phyloP scores from a whole-genome alignment of 2,113 vertebrate species.

The Epinephelus lanceolatus region DNA sequence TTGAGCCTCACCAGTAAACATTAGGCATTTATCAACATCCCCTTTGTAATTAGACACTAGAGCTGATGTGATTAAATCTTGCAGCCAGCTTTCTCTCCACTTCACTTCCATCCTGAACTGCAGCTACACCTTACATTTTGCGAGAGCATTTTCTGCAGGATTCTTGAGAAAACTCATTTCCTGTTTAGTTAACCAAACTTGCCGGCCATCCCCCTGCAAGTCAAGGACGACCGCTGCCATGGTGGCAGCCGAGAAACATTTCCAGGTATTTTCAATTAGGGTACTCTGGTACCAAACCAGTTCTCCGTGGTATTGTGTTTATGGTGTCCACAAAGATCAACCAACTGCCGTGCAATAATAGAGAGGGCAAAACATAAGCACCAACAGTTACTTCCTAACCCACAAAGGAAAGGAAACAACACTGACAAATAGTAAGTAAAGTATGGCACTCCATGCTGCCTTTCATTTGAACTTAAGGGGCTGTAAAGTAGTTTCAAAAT shows the following conservation, averaged over 20 bases:
- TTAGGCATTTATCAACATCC: constrained; percentile 52
- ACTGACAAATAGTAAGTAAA: constrained; percentile 34
- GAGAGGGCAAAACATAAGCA: constrained; percentile 59
- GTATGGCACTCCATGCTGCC: constrained; percentile 9
- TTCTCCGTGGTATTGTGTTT: constrained; percentile 58
- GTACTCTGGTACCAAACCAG: constrained; percentile 60
- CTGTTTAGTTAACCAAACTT: constrained; percentile 45
- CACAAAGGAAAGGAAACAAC: constrained; percentile 48
- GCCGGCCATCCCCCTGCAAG: neutral
- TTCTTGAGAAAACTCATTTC: constrained; percentile 43
- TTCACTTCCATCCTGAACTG: constrained; percentile 44
- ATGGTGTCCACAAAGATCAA: constrained; percentile 71
- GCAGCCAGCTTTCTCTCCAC: neutral
- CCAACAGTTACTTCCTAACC: constrained; percentile 54
- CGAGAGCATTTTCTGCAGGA: constrained; percentile 17
- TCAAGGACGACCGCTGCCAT: constrained; percentile 28
- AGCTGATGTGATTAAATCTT: constrained; percentile 52
- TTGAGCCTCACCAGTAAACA: constrained; percentile 23
- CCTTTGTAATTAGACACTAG: constrained; percentile 65
- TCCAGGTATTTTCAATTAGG: constrained; percentile 54
- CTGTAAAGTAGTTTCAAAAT: constrained; percentile 41
- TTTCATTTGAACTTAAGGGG: constrained; percentile 17
- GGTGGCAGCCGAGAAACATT: constrained; percentile 33
- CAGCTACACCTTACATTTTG: constrained; percentile 25
- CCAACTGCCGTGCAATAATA: constrained; percentile 32